Conservation (phyloP, 2,797 vertebrate species). For the Microchirus variegatus region DNA sequence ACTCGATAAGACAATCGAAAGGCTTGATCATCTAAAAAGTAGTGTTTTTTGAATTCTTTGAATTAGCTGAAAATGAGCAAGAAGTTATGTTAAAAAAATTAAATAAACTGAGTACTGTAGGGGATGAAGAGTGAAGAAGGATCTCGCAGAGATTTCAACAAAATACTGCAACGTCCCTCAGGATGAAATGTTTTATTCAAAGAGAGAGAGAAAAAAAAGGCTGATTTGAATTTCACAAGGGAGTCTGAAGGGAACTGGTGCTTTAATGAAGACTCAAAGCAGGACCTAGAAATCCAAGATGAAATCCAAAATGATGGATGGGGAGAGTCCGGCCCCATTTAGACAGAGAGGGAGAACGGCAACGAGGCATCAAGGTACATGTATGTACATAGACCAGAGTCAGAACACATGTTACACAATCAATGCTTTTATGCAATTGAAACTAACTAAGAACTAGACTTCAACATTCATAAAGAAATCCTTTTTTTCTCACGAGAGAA, state of each 20-base stretch:
- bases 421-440: no score
- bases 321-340: constrained; percentile 22
- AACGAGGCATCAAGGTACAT: no score
- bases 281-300: constrained; percentile 45
- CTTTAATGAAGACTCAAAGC: constrained; percentile 63
- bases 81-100: constrained; percentile 3
- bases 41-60: constrained; percentile 31
- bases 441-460: no score
- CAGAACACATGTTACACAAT: no score
- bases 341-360: constrained; percentile 17
- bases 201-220: constrained; percentile 56
- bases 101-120: constrained; percentile 30
- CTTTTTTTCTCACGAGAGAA: no score
- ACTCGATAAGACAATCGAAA: no score
- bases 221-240: constrained; percentile 63
- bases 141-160: constrained; percentile 53
- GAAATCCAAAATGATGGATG: constrained; percentile 50
- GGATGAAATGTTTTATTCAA: constrained; percentile 75
- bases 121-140: constrained; percentile 49
- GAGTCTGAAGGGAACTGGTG: constrained; percentile 32
- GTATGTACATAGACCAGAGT: no score
- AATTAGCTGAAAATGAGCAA: constrained; percentile 39
- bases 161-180: constrained; percentile 61
- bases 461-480: no score
- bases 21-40: no score